Conservation (phyloP, 1,140 invertebrate species). For the Sipha flava region DNA sequence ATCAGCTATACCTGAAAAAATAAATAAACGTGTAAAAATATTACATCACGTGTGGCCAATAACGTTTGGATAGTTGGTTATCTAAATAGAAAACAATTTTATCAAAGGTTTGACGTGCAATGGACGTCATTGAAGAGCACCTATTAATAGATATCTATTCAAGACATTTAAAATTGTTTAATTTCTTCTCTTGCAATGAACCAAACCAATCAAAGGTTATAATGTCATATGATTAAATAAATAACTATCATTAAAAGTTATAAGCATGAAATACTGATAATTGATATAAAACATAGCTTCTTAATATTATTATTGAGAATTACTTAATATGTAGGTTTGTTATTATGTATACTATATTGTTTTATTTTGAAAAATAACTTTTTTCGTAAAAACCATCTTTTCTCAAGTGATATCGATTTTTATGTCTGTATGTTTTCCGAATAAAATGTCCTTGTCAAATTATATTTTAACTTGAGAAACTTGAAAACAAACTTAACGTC, state of each 20-base stretch:
- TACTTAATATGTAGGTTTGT: too few relatives aligned
- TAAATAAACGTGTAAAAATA: background rate
- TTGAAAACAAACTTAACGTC: too few relatives aligned
- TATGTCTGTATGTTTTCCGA: too few relatives aligned
- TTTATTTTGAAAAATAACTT: too few relatives aligned
- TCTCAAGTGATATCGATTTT: too few relatives aligned
- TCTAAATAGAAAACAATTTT: background rate
- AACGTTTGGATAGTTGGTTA: background rate
- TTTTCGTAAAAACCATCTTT: too few relatives aligned
- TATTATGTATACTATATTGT: too few relatives aligned
- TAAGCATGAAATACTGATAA: too few relatives aligned
- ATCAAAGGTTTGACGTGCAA: background rate
- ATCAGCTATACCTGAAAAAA: slow-evolving; percentile 17
- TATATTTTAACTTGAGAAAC: too few relatives aligned
- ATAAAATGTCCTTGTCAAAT: too few relatives aligned
- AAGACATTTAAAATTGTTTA: slow-evolving; percentile 7
- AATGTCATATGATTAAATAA: background rate
- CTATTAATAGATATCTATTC: slow-evolving; percentile 9
- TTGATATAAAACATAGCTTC: too few relatives aligned
- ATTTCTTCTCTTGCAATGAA: background rate
- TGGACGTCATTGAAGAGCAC: background rate
- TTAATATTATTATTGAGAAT: too few relatives aligned
- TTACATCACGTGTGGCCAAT: background rate
- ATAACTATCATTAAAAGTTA: background rate
- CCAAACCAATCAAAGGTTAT: slow-evolving; percentile 9